phyloP scores from a whole-genome alignment of 35 echinoderm and acorn worm genomes.

The Chiridota heheva region DNA sequence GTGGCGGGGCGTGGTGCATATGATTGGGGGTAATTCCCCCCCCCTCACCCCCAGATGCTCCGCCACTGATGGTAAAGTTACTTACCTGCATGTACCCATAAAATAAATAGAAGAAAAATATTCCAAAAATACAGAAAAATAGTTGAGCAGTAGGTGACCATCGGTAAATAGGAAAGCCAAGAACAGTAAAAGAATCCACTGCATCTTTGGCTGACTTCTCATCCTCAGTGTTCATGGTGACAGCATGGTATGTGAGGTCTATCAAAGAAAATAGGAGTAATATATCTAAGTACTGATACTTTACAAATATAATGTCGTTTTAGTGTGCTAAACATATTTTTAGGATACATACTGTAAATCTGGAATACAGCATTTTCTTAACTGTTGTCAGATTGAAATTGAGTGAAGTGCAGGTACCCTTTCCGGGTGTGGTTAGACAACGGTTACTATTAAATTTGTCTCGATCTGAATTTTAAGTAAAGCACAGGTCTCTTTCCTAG shows the following conservation, averaged over 20 bases:
- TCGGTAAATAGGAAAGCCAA: conserved; percentile 45
- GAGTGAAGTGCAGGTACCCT: too few species aligned
- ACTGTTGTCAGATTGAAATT: too few species aligned
- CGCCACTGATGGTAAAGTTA: not conserved
- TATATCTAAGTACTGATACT: too few species aligned
- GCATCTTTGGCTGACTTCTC: not conserved
- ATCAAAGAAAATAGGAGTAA: too few species aligned
- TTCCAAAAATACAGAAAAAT: conserved; percentile 52
- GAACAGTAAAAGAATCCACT: conserved; percentile 12
- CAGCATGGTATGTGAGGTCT: conserved; percentile 14
- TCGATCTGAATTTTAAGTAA: too few species aligned
- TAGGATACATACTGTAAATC: not conserved
- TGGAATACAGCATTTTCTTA: too few species aligned
- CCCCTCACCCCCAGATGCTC: not conserved
- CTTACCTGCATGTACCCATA: conserved; percentile 95
- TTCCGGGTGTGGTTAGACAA: too few species aligned
- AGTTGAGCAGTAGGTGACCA: conserved; percentile 59
- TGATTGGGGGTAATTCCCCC: not conserved
- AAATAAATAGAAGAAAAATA: conserved; percentile 91
- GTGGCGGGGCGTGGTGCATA: not conserved
- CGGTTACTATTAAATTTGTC: too few species aligned
- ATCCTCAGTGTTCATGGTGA: not conserved
- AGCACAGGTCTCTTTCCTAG: too few species aligned
- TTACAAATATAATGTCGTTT: not conserved
- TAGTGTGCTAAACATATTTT: not conserved